phyloP scores from a whole-genome alignment of 1,140 invertebrate genomes.

The Drosophila rufa region DNA sequence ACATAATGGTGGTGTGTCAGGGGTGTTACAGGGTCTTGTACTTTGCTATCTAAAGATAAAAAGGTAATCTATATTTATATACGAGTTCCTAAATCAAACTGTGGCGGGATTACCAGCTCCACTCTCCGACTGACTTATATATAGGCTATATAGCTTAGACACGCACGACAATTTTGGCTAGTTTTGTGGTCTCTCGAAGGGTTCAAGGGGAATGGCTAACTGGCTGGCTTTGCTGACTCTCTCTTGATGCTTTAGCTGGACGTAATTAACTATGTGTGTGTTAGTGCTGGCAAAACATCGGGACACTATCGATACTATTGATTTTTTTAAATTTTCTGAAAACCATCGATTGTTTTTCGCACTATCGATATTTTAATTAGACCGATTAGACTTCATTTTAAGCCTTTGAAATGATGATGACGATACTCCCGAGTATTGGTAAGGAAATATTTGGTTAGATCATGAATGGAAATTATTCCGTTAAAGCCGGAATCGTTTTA shows the following conservation, averaged over 20 bases:
- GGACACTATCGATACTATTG: no score
- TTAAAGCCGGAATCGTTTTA: no score
- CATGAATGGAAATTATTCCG: no score
- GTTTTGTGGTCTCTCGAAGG: constrained; percentile 1
- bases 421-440: no score
- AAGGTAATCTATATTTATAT: constrained; percentile 1
- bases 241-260: constrained; percentile 28
- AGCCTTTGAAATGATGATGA: no score
- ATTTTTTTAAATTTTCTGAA: no score
- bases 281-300: no score
- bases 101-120: constrained; percentile 59
- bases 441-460: no score
- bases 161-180: constrained; percentile 35
- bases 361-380: no score
- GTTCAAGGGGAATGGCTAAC: constrained; percentile 3
- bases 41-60: constrained; percentile 12
- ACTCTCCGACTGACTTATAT: constrained; percentile 24
- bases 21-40: constrained; percentile 12
- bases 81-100: constrained; percentile 4
- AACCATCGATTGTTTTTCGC: no score
- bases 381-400: no score
- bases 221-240: neutral
- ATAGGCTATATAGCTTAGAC: constrained; percentile 9
- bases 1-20: constrained; percentile 9
- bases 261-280: constrained; percentile 36